Evolutionary conservation across 2,888 invertebrate genomes (phyloP), one percentile per base, ranked within the genome.

Genomic region (Bombylius discolor): DNA sequence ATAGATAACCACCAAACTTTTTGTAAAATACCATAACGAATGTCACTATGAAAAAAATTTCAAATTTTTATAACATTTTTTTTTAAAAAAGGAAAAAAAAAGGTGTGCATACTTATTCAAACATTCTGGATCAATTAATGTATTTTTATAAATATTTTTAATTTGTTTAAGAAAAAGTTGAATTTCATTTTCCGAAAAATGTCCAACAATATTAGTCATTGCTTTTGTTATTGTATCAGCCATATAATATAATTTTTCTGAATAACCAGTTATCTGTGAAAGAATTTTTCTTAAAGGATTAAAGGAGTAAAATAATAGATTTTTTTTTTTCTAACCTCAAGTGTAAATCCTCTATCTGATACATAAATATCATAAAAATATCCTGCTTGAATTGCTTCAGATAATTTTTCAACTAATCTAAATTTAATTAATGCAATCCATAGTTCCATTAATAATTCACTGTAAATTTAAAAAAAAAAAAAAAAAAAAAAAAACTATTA

Each of bases 51-150:
- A 58, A 54, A 46, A 56, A 23, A 23, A 23, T 23, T 23, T 23
- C 2, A 23, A 23, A 23, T 1, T 23, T 23, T 23, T 23, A 1
- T 23, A 23, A 23, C 23, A 23, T 23, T 23, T 23, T 23, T 23
- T 23, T 3, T 3, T 2, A 23, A 23, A 23, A 23, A n/a, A n/a
- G n/a, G n/a, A n/a, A n/a, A n/a, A n/a, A n/a, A n/a, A n/a, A n/a
- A n/a, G n/a, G n/a, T n/a, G 23, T 23, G 6, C 36, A 36, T 42
- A 85, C 83, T 80, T 83, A 63, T 78, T 78, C 0, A 89, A 73
- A 61, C 79, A 80, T 56, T 79, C 73, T n/a, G 88, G 85, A 66
- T 85, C 84, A 60, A 87, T 71, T 59, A 83, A 79, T 51, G 74
- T 76, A 70, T 89, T 89, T 71, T 84, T 82, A 67, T 85, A 86